phyloP scores from a whole-genome alignment of 1,140 invertebrate species.

The Dryas iulia region DNA sequence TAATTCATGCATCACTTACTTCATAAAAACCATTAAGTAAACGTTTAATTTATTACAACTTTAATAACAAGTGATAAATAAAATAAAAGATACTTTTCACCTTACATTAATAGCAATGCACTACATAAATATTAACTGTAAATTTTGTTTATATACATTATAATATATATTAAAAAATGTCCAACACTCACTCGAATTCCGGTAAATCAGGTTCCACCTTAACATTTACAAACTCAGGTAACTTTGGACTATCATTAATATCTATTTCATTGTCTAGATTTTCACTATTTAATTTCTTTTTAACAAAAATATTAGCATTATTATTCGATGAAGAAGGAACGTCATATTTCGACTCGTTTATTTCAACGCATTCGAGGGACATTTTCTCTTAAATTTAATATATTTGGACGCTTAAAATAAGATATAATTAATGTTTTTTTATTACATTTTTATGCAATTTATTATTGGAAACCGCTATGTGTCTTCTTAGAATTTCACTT shows the following conservation, averaged over 20 bases:
- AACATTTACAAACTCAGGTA: slow-evolving; percentile 30
- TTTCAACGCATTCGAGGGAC: slow-evolving; percentile 6
- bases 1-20: too few species aligned
- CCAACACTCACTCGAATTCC: slow-evolving; percentile 20
- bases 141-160: too few species aligned
- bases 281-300: slow-evolving; percentile 5
- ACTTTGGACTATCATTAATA: neutral
- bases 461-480: slow-evolving; percentile 17
- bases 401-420: neutral
- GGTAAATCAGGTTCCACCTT: slow-evolving; percentile 20
- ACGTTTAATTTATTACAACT: too few species aligned
- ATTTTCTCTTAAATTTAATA: neutral
- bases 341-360: neutral
- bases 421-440: neutral
- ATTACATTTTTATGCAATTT: slow-evolving; percentile 16
- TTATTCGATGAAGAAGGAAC: slow-evolving; percentile 7
- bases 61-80: too few species aligned
- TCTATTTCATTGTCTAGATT: slow-evolving; percentile 5
- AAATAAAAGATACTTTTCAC: too few species aligned
- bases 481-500: slow-evolving; percentile 11
- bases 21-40: too few species aligned
- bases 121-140: too few species aligned
- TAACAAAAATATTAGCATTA: slow-evolving; percentile 13
- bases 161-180: neutral
- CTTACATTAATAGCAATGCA: too few species aligned